Evolutionary conservation across 2,797 vertebrate species (phyloP).

Genomic region (Poecilia gillii): DNA sequence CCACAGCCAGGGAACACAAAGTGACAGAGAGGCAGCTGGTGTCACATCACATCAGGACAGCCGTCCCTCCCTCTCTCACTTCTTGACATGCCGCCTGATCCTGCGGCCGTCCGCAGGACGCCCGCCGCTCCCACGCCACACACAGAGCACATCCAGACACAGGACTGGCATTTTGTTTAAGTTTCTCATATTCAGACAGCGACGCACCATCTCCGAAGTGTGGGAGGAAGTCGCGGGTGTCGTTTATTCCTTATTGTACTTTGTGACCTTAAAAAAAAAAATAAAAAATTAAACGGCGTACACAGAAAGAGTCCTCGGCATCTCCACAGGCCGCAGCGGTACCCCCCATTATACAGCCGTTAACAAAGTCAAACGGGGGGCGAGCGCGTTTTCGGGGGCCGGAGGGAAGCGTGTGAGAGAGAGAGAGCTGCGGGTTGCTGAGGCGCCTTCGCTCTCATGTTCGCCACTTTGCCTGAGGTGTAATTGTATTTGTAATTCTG

Average conservation of each 20-base stretch:
- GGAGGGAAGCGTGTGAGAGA: slow-evolving; percentile 42
- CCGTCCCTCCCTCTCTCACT: slow-evolving; percentile 59
- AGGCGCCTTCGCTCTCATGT: slow-evolving; percentile 44
- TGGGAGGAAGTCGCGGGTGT: slow-evolving; percentile 31
- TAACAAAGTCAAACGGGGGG: slow-evolving; percentile 75
- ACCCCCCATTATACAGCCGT: slow-evolving; percentile 62
- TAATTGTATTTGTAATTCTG: slow-evolving; percentile 60
- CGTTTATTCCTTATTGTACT: slow-evolving; percentile 39
- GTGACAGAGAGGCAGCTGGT: slow-evolving; percentile 82
- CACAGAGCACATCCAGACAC: slow-evolving; percentile 7
- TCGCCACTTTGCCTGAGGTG: slow-evolving; percentile 52
- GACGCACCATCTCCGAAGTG: slow-evolving; percentile 16
- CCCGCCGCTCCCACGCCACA: slow-evolving; percentile 35
- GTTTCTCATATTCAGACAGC: slow-evolving; percentile 29
- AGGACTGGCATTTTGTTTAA: slow-evolving; percentile 25
- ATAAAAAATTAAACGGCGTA: neutral
- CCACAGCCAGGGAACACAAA: slow-evolving; percentile 73
- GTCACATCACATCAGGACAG: slow-evolving; percentile 77
- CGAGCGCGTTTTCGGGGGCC: slow-evolving; percentile 71
- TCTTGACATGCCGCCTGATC: slow-evolving; percentile 68
- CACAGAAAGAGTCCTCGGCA: slow-evolving; percentile 32
- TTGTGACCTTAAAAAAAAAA: neutral
- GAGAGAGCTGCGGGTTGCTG: slow-evolving; percentile 48
- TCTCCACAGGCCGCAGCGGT: slow-evolving; percentile 55
- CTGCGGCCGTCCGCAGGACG: slow-evolving; percentile 44